Base-by-base conservation (phyloP, 2,888 invertebrate genomes). In the Cryptops parisi region DNA sequence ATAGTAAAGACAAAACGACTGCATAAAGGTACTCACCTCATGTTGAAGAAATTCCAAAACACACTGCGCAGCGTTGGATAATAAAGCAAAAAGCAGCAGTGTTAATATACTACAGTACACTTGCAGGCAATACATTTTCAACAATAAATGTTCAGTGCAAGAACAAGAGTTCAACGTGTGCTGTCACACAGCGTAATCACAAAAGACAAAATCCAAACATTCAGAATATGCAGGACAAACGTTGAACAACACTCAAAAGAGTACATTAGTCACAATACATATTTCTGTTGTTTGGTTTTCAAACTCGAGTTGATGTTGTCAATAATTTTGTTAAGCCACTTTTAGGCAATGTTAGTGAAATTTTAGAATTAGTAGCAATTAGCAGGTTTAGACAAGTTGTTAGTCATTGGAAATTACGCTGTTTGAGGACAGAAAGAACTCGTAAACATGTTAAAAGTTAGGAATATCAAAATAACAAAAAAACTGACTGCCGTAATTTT, bases 41-140 rank as follows among this genome's bases (percentile, higher is more conserved):
- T 57, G 55, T 61, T 63, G 59, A 63, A 63, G 61, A 61, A 60
- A 57, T 61, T 63, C 63, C 63, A 63, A 60, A 63, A 63, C 55
- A 62, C 60, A 59, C 63, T 63, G 57, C 50, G 55, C 52, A 52
- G 54, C 55, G 17, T 40, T 38, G 44, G 57, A 46, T 46, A 56
- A 54, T 24, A 53, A 58, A 54, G 57, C 54, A 57, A 52, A 56
- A 54, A 52, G 45, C 54, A 52, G 52, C 41, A 50, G 50, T 48
- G 53, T 56, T 52, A 56, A 49, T 41, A 53, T 21, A 17, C 23
- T 6, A 43, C 27, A 15, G 40, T 19, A 45, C n/a, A 41, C 50
- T 41, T 45, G 33, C 19, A 23, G 27, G 21, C 26, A 33, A 38
- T 43, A 25, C 44, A 52, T 44, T 26, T 22, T 45, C 19, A 22